phyloP scores from a whole-genome alignment of 2,113 vertebrate genomes.

The Panthera uncia region DNA sequence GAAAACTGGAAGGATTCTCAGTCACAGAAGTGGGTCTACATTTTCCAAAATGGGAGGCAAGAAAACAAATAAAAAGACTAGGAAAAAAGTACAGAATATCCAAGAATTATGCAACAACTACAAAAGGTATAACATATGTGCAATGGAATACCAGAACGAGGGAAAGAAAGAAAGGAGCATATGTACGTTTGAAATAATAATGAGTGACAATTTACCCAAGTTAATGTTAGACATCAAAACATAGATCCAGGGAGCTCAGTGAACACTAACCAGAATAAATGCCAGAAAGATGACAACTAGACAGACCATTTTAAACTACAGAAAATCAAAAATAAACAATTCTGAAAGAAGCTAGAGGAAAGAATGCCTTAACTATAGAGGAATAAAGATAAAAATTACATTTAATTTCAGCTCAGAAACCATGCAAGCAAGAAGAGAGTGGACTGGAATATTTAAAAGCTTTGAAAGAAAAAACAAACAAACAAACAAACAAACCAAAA shows the following conservation, averaged over 20 bases:
- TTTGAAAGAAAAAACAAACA: not conserved
- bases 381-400: not conserved
- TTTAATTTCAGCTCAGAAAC: not conserved
- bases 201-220: not conserved
- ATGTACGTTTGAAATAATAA: not conserved
- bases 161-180: not conserved
- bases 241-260: not conserved
- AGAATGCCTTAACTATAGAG: not conserved
- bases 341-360: not conserved
- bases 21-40: not conserved
- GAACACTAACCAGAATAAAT: not conserved
- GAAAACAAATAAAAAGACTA: not conserved
- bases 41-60: not conserved
- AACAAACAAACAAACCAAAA: not conserved
- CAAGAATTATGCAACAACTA: not conserved
- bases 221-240: not conserved
- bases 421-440: not conserved
- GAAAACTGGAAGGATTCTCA: not conserved
- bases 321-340: not conserved
- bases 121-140: not conserved
- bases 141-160: not conserved
- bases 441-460: not conserved
- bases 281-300: not conserved
- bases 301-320: not conserved
- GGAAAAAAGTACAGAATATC: not conserved